Percentiles rank a stretch among this genome's conserved stretches.
Conservation (phyloP, 2,113 vertebrate species). For the Lynx canadensis region DNA sequence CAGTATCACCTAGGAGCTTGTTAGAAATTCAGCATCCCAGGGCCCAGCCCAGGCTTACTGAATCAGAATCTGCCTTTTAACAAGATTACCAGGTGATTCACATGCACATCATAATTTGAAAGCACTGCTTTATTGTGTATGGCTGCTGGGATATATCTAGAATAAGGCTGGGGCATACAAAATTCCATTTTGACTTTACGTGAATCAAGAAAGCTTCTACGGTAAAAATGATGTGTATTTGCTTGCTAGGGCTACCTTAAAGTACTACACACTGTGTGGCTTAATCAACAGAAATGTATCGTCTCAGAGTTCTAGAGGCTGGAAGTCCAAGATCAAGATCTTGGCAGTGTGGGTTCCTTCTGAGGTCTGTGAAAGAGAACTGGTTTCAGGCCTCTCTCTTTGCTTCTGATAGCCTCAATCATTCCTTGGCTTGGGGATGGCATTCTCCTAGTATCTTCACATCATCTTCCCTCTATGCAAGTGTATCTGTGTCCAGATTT, state of each 20-base stretch:
- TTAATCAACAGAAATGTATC: neutral
- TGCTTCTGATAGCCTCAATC: neutral
- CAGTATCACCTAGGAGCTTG: neutral
- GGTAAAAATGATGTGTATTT: neutral
- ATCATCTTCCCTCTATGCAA: neutral
- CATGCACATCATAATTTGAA: neutral
- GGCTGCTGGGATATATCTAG: neutral
- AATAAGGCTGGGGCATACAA: neutral
- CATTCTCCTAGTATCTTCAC: neutral
- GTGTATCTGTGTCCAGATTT: neutral
- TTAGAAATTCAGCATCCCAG: neutral
- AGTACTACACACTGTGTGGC: neutral
- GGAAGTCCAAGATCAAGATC: neutral
- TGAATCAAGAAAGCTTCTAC: neutral
- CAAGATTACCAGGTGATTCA: neutral
- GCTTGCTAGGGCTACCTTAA: neutral
- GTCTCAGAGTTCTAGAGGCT: neutral
- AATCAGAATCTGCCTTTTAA: conserved; percentile 11
- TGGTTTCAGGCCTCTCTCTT: neutral
- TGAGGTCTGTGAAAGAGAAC: neutral
- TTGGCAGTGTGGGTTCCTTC: neutral
- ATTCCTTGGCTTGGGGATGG: neutral
- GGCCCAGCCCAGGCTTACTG: neutral
- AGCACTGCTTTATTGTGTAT: neutral
- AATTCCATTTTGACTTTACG: neutral